Conservation (phyloP, 2,797 vertebrate genomes). For the Eulemur coronatus region DNA sequence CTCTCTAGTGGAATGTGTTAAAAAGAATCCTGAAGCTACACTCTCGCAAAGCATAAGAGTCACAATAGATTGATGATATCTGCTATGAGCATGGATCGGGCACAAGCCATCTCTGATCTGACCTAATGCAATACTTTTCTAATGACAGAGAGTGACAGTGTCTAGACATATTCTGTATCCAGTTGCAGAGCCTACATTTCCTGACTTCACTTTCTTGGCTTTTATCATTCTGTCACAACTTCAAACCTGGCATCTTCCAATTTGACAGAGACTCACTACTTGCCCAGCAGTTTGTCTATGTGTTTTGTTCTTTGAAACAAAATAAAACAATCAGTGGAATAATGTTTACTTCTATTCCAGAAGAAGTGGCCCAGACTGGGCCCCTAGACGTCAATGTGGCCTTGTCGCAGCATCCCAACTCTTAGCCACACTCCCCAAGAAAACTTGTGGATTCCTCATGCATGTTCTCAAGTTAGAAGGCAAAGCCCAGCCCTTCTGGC, state of each 20-base stretch:
- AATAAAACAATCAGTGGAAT: not conserved
- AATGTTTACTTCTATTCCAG: not conserved
- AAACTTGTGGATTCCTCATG: not conserved
- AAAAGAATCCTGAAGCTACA: not conserved
- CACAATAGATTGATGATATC: not conserved
- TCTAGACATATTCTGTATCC: not conserved
- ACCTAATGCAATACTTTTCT: not conserved
- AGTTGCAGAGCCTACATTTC: not conserved
- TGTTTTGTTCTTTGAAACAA: not conserved
- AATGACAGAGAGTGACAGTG: not conserved
- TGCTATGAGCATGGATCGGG: not conserved
- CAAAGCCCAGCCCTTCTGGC: not conserved
- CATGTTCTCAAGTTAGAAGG: constrained; percentile 67
- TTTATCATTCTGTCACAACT: not conserved
- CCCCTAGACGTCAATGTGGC: not conserved
- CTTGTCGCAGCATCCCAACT: not conserved
- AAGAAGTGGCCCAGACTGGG: not conserved
- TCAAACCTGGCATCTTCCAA: not conserved
- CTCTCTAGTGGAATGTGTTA: not conserved
- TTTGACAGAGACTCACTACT: not conserved
- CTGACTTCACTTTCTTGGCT: not conserved
- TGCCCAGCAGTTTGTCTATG: not conserved
- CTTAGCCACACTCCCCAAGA: not conserved
- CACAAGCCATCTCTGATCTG: not conserved
- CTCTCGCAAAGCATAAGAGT: not conserved